Conservation (phyloP, 2,113 vertebrate species). For the Sebastes fasciatus region DNA sequence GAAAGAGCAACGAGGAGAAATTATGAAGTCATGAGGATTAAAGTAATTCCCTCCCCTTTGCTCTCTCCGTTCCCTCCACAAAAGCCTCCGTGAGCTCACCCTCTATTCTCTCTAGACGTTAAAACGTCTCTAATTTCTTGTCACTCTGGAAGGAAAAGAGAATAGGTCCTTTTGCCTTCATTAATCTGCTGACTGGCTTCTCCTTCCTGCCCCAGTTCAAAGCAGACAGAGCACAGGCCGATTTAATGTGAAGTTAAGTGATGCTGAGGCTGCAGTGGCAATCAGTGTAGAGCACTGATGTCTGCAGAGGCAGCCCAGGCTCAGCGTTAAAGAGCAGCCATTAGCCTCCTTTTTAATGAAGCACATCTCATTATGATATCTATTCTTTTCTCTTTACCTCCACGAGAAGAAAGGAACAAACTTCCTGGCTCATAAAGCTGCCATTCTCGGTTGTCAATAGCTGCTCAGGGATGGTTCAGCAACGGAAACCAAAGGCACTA, state of each 20-base stretch:
- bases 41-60: conserved; percentile 39
- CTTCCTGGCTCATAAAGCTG: conserved; percentile 64
- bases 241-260: conserved; percentile 81
- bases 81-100: conserved; percentile 31
- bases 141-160: conserved; percentile 54
- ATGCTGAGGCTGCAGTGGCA: conserved; percentile 79
- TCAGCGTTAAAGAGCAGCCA: conserved; percentile 75
- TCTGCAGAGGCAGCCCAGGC: conserved; percentile 71
- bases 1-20: conserved; percentile 17
- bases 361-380: conserved; percentile 77
- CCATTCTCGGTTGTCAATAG: conserved; percentile 59
- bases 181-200: conserved; percentile 77
- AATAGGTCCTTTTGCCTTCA: conserved; percentile 74
- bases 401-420: conserved; percentile 69
- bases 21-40: conserved; percentile 11
- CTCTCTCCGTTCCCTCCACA: conserved; percentile 27
- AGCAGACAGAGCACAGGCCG: conserved; percentile 68
- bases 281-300: conserved; percentile 74
- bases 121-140: conserved; percentile 64
- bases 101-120: conserved; percentile 43
- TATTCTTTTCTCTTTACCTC: conserved; percentile 71
- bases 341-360: conserved; percentile 82
- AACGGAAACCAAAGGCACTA: conserved; percentile 31
- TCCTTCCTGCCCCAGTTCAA: conserved; percentile 66
- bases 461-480: conserved; percentile 55